These are phyloP conservation scores for Drosophila yooni DNA, from an alignment of 2,888 invertebrate species.

Conservation along the genomic window DNA sequence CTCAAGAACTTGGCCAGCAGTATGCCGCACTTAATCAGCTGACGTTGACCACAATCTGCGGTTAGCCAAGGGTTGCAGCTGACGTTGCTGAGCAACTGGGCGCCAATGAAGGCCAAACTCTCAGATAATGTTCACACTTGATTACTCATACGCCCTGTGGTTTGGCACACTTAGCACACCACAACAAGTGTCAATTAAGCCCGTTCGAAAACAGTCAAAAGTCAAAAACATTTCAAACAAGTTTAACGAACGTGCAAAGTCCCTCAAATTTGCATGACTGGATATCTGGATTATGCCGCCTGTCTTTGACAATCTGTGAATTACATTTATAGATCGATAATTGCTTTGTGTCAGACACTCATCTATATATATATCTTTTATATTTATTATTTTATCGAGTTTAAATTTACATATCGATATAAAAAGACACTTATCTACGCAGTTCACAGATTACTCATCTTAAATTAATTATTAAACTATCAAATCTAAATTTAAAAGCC, in stretches of 20 bases:
- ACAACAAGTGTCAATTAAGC: slow-evolving; percentile 14
- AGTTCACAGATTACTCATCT: not conserved
- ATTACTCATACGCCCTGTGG: slow-evolving; percentile 63
- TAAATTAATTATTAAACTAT: not conserved
- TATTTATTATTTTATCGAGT: too few species aligned
- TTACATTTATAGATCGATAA: not conserved
- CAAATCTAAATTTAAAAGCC: not conserved
- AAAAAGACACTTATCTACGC: not conserved
- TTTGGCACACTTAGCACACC: not conserved
- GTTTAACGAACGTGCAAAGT: slow-evolving; percentile 27
- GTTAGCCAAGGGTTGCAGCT: slow-evolving; percentile 31
- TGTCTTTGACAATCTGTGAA: not conserved
- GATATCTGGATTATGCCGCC: slow-evolving; percentile 2
- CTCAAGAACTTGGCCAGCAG: slow-evolving; percentile 24
- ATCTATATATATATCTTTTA: too few species aligned
- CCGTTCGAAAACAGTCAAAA: slow-evolving; percentile 9
- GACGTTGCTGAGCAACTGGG: not conserved
- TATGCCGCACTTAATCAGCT: slow-evolving; percentile 4
- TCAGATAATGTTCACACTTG: slow-evolving; percentile 22
- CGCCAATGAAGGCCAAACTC: slow-evolving; percentile 9
- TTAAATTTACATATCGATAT: too few species aligned
- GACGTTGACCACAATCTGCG: slow-evolving; percentile 41
- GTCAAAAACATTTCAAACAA: slow-evolving; percentile 9
- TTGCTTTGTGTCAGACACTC: not conserved
- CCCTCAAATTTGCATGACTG: slow-evolving; percentile 19